Evolutionary conservation across 2,113 vertebrate genomes (phyloP).

Genomic region (Cervus canadensis): DNA sequence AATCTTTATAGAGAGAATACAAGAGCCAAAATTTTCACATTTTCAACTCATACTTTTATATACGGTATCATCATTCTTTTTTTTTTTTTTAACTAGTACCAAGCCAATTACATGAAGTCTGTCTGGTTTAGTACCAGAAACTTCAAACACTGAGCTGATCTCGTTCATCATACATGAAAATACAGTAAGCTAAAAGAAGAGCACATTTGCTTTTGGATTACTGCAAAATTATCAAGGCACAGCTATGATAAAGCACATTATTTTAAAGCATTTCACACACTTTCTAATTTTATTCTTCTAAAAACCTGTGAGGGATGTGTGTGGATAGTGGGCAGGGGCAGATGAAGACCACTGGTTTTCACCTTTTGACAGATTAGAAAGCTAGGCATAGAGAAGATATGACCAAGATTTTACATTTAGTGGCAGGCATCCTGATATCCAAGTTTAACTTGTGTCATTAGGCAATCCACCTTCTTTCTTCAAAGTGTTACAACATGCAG

Average conservation of each 20-base stretch:
- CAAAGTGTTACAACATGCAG: not conserved
- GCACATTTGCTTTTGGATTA: not conserved
- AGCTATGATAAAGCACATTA: not conserved
- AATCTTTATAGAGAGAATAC: not conserved
- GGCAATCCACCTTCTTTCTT: not conserved
- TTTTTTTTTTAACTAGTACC: not conserved
- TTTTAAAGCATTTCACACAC: not conserved
- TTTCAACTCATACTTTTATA: not conserved
- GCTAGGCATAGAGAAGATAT: not conserved
- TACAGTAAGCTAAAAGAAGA: not conserved
- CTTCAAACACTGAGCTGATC: not conserved
- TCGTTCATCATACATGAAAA: not conserved
- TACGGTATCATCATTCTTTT: not conserved
- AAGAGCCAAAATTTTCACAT: not conserved
- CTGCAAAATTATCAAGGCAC: not conserved
- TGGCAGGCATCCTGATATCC: not conserved
- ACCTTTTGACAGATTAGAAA: not conserved
- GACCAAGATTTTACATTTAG: not conserved
- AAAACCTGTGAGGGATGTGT: not conserved
- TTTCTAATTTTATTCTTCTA: not conserved
- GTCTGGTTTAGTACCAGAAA: not conserved
- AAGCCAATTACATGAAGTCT: not conserved
- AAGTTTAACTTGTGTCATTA: not conserved
- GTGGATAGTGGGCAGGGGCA: not conserved
- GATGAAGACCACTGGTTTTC: accelerated